Conservation (phyloP, 2,888 invertebrate species). For the Eupithecia vulgata region DNA sequence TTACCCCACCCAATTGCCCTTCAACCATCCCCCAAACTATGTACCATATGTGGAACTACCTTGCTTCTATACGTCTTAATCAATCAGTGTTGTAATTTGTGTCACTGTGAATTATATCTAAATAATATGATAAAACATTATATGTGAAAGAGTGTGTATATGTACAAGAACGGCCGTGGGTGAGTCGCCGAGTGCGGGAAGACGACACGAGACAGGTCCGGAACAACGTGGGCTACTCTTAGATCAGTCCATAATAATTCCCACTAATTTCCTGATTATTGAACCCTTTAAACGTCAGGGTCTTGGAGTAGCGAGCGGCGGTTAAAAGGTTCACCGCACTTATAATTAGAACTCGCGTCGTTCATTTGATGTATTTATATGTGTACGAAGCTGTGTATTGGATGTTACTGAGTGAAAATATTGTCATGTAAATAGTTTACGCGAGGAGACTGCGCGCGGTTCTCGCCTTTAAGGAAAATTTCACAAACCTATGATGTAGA, state of each 20-base stretch:
- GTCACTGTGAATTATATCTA: constrained; percentile 70
- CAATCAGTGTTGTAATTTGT: constrained; percentile 69
- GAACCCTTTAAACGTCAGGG: neutral
- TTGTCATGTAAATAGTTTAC: neutral
- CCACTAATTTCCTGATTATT: neutral
- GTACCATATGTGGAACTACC: neutral
- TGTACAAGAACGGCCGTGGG: neutral
- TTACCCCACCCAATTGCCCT: constrained; percentile 45
- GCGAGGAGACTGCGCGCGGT: neutral
- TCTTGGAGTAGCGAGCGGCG: neutral
- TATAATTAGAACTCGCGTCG: neutral
- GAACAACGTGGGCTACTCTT: neutral
- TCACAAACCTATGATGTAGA: constrained; percentile 4
- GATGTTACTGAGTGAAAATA: constrained; percentile 2
- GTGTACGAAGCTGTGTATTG: constrained; percentile 10
- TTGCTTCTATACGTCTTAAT: constrained; percentile 42
- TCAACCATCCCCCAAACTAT: constrained; percentile 37
- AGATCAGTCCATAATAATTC: neutral
- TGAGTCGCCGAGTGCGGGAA: neutral
- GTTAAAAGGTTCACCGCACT: neutral
- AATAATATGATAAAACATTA: constrained; percentile 54
- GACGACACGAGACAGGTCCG: neutral
- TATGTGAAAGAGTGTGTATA: constrained; percentile 33
- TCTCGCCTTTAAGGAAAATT: neutral
- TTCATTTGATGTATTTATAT: constrained; percentile 6